Conservation (phyloP, 1,140 invertebrate genomes). For the Agrypnia vestita region DNA sequence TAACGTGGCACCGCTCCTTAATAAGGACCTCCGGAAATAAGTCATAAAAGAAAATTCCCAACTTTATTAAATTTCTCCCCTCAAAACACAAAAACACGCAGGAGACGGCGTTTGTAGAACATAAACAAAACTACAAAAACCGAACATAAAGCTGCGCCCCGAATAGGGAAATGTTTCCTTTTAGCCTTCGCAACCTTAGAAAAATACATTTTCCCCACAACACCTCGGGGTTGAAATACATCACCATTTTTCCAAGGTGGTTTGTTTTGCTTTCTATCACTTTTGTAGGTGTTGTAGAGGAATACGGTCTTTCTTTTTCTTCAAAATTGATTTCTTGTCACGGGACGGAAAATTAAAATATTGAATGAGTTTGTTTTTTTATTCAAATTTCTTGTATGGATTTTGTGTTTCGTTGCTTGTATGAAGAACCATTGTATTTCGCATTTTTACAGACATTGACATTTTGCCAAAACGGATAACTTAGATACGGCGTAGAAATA, state of each 20-base stretch:
- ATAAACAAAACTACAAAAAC: conserved; percentile 30
- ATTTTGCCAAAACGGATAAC: no score
- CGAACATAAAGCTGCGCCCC: conserved; percentile 1
- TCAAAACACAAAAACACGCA: conserved; percentile 21
- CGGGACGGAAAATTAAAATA: not conserved
- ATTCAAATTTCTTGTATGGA: no score
- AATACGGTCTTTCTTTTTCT: no score
- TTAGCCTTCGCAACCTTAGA: not conserved
- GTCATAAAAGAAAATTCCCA: conserved; percentile 35
- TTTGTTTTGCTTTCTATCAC: no score
- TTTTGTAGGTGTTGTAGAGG: no score
- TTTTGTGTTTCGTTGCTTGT: no score
- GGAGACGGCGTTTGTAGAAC: conserved; percentile 23
- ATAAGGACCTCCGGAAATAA: conserved; percentile 36
- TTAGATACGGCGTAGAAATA: no score
- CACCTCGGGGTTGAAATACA: no score
- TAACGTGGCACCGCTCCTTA: conserved; percentile 33
- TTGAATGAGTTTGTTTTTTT: not conserved
- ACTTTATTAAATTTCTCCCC: conserved; percentile 42
- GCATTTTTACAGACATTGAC: no score
- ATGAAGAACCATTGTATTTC: no score
- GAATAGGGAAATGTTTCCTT: conserved; percentile 1
- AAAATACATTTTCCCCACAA: not conserved
- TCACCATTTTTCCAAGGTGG: no score
- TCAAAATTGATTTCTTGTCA: not conserved